Conservation (phyloP, 2,888 invertebrate genomes). For the Hypolimnas misippus region DNA sequence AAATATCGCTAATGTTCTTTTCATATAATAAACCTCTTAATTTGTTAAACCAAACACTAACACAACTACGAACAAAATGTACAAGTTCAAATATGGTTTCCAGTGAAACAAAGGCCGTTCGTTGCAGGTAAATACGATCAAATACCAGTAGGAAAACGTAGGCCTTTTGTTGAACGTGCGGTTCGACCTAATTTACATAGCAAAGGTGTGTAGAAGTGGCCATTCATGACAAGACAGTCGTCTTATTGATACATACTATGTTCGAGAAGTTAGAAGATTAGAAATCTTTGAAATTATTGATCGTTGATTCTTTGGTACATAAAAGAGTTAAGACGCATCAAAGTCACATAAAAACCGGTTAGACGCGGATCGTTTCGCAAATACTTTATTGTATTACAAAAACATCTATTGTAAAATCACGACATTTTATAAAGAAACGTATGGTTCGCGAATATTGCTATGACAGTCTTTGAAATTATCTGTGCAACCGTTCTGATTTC, state of each 20-base stretch:
- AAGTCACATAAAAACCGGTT: too few relatives aligned
- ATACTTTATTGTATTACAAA: too few relatives aligned
- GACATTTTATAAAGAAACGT: too few relatives aligned
- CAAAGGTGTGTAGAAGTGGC: conserved; percentile 28
- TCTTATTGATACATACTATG: neutral
- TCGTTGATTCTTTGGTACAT: too few relatives aligned
- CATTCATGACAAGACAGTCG: conserved; percentile 12
- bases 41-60: neutral
- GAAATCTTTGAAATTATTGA: too few relatives aligned
- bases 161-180: conserved; percentile 34
- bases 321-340: too few relatives aligned
- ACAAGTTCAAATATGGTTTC: conserved; percentile 24
- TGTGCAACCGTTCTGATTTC: too few relatives aligned
- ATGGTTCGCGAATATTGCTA: too few relatives aligned
- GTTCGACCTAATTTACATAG: conserved; percentile 37
- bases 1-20: neutral
- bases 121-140: conserved; percentile 37
- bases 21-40: neutral
- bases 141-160: conserved; percentile 34
- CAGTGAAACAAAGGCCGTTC: conserved; percentile 28
- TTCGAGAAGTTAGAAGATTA: too few relatives aligned
- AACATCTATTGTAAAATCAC: too few relatives aligned
- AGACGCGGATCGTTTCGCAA: too few relatives aligned
- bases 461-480: too few relatives aligned
- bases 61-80: conserved; percentile 13